Evolutionary conservation across 1,140 invertebrate genomes (phyloP).

Genomic region (Neuroterus valhalla): DNA sequence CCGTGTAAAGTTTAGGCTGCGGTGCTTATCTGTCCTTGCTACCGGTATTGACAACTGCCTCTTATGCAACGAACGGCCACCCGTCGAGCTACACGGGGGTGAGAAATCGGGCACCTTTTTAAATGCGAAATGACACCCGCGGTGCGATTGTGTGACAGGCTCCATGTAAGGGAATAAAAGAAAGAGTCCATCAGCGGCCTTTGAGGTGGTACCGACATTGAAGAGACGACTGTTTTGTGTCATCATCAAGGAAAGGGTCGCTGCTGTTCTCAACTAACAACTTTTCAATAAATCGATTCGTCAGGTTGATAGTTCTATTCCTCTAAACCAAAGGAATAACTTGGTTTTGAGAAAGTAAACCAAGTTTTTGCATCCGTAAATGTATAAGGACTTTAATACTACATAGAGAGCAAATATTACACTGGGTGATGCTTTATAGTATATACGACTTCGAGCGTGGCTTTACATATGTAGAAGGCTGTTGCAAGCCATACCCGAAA

Average conservation of each 20-base stretch:
- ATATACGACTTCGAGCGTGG: too few species aligned
- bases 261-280: background rate
- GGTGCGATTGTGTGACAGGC: conserved; percentile 60
- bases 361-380: background rate
- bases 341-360: too few species aligned
- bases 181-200: conserved; percentile 28
- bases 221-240: background rate
- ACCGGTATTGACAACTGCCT: conserved; percentile 38
- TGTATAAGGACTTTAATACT: background rate
- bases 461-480: too few species aligned
- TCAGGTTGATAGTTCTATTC: too few species aligned
- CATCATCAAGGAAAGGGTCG: background rate
- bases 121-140: conserved; percentile 62
- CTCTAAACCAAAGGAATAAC: too few species aligned
- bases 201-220: background rate
- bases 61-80: conserved; percentile 45
- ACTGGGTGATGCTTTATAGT: too few species aligned
- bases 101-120: conserved; percentile 69
- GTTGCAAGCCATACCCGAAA: too few species aligned
- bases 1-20: background rate
- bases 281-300: too few species aligned
- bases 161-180: conserved; percentile 37
- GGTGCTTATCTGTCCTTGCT: conserved; percentile 34
- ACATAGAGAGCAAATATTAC: too few species aligned
- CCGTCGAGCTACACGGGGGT: conserved; percentile 65